A percentile compares a stretch with the other conserved stretches of the same genome.
Evolutionary conservation across 2,113 vertebrate species (phyloP).

Genomic region (Stigmatopora nigra): DNA sequence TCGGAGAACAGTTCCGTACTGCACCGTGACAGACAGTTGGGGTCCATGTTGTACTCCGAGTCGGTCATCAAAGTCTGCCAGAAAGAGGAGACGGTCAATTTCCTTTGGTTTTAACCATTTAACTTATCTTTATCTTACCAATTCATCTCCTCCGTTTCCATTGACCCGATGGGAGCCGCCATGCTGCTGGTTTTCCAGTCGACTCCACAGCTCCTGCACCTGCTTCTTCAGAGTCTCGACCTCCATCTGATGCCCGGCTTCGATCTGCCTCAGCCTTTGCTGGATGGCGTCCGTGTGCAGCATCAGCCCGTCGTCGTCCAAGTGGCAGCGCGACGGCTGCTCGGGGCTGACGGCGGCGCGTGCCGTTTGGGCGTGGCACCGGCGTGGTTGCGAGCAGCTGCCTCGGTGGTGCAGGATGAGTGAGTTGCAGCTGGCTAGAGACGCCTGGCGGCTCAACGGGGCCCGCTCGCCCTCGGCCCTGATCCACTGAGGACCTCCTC

Average conservation of each 20-base stretch:
- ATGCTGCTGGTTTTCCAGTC: conserved; percentile 86
- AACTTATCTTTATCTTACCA: conserved; percentile 76
- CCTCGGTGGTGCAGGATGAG: conserved; percentile 68
- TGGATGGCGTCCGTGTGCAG: conserved; percentile 85
- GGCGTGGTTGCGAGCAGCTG: conserved; percentile 74
- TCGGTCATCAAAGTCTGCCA: conserved; percentile 86
- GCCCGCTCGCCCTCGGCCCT: conserved; percentile 73
- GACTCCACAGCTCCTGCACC: conserved; percentile 88
- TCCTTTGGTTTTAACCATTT: not conserved
- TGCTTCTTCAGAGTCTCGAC: conserved; percentile 94
- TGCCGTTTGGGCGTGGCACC: conserved; percentile 64
- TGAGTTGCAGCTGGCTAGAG: conserved; percentile 74
- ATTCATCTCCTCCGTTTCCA: conserved; percentile 84
- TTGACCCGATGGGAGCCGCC: conserved; percentile 75
- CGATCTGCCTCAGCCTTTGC: conserved; percentile 91
- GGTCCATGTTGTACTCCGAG: conserved; percentile 91
- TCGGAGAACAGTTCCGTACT: conserved; percentile 97
- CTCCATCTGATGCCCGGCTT: conserved; percentile 88
- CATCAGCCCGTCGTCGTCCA: conserved; percentile 89
- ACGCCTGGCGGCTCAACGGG: conserved; percentile 80
- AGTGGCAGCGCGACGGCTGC: conserved; percentile 80
- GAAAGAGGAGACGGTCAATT: not conserved
- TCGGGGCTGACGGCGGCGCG: conserved; percentile 74
- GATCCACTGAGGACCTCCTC: conserved; percentile 42
- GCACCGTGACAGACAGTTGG: conserved; percentile 94